Percentiles rank a stretch among this genome's conserved stretches.
These are phyloP conservation scores for Coelopa pilipes DNA, from an alignment of 2,888 invertebrate genomes.

Conservation along the genomic window DNA sequence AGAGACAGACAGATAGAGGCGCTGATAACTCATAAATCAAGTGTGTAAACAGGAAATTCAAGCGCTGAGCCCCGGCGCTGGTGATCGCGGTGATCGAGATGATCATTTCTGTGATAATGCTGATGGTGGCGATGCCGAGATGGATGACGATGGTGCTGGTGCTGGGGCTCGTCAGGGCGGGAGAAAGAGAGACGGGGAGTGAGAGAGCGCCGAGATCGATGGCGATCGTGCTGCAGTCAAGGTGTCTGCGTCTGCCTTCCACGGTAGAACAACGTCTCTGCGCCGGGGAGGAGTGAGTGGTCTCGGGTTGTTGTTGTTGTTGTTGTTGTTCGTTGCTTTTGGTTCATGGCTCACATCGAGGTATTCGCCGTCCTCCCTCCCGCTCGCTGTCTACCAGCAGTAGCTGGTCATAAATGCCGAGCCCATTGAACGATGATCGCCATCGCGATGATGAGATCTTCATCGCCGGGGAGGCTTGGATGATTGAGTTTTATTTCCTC, in stretches of 20 bases:
- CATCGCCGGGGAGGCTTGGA: conserved; percentile 40
- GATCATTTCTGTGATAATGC: conserved; percentile 15
- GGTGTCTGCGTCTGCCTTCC: conserved; percentile 13
- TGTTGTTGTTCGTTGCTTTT: neutral
- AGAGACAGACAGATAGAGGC: neutral
- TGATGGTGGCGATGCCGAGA: conserved; percentile 25
- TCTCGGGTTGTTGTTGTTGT: neutral
- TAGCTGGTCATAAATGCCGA: neutral
- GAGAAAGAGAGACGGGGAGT: neutral
- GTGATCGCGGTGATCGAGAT: neutral
- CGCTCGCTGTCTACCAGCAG: neutral
- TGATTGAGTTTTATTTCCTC: conserved; percentile 45
- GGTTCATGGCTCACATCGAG: neutral
- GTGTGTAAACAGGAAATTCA: conserved; percentile 48
- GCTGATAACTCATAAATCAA: conserved; percentile 49
- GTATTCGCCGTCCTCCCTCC: no score
- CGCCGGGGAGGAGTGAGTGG: neutral
- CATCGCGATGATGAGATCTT: conserved; percentile 11
- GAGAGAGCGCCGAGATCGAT: neutral
- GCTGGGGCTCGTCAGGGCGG: neutral
- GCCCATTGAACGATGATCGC: conserved; percentile 23
- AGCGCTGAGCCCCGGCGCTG: conserved; percentile 7
- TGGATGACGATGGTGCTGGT: conserved; percentile 36
- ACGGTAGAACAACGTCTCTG: no score
- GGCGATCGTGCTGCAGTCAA: conserved; percentile 17